A percentile compares a stretch with the other conserved stretches of the same genome.
Evolutionary conservation across 2,888 invertebrate genomes (phyloP).

Genomic region (Papilio elwesi): DNA sequence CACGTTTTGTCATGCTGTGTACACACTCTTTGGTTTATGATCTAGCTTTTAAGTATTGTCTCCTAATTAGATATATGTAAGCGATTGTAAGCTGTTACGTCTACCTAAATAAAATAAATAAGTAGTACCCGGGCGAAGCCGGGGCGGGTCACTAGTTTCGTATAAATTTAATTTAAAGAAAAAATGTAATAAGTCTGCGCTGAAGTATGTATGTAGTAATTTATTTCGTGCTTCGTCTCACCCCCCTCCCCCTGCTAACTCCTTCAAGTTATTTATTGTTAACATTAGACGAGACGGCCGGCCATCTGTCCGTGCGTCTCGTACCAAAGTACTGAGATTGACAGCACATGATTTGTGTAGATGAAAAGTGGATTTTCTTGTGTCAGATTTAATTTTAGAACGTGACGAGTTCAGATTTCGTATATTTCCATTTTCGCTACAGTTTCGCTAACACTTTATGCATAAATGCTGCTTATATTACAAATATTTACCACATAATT

Average conservation of each 20-base stretch:
- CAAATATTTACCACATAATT: too few relatives aligned
- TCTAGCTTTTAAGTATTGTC: too few relatives aligned
- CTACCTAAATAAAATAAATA: too few relatives aligned
- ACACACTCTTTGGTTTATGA: too few relatives aligned
- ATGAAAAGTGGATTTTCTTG: neutral
- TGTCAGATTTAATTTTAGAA: neutral
- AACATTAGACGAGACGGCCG: neutral
- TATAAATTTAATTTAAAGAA: neutral
- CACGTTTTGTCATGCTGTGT: too few relatives aligned
- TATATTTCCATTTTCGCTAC: too few relatives aligned
- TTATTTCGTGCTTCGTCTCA: neutral
- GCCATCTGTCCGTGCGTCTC: neutral
- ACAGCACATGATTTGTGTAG: neutral
- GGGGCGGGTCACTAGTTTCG: too few relatives aligned
- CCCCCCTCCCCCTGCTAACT: neutral
- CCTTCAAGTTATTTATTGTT: slow-evolving; percentile 7
- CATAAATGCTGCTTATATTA: neutral
- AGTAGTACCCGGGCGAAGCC: too few relatives aligned
- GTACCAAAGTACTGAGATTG: neutral
- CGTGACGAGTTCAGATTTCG: neutral
- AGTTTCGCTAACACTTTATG: too few relatives aligned
- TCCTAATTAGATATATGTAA: too few relatives aligned
- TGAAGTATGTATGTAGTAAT: neutral
- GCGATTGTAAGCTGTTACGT: too few relatives aligned
- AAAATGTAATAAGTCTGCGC: neutral